These are phyloP conservation scores for Bombus huntii DNA, from an alignment of 1,140 invertebrate species.

Conservation along the genomic window DNA sequence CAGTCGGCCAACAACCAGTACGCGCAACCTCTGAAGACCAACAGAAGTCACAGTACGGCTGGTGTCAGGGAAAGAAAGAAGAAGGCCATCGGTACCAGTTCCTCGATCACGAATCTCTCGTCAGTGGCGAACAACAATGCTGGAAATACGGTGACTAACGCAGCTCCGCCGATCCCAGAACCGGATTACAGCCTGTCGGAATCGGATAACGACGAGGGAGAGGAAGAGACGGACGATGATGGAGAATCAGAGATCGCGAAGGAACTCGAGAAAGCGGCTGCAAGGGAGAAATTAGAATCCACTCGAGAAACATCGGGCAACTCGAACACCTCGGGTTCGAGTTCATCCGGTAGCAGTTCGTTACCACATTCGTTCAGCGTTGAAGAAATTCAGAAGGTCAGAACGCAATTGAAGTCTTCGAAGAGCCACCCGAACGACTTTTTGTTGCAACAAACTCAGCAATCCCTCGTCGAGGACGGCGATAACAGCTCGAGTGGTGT, in stretches of 20 bases:
- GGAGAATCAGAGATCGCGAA: constrained; percentile 82
- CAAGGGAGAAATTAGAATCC: constrained; percentile 78
- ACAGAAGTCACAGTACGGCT: constrained; percentile 84
- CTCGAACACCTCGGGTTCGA: constrained; percentile 82
- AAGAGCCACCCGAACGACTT: constrained; percentile 93
- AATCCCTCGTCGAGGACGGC: constrained; percentile 87
- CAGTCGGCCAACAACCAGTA: constrained; percentile 83
- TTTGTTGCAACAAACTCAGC: constrained; percentile 84
- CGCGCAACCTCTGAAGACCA: constrained; percentile 86
- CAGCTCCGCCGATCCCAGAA: constrained; percentile 91
- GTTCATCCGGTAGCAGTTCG: constrained; percentile 87
- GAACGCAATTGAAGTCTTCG: constrained; percentile 91
- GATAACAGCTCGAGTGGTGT: constrained; percentile 94
- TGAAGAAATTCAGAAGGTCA: constrained; percentile 93
- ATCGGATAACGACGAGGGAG: constrained; percentile 83
- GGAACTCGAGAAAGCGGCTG: constrained; percentile 79
- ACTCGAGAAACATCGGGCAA: constrained; percentile 80
- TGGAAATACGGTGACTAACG: constrained; percentile 59
- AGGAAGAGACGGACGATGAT: constrained; percentile 83
- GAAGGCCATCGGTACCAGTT: constrained; percentile 73
- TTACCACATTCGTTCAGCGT: constrained; percentile 93
- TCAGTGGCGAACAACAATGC: constrained; percentile 57
- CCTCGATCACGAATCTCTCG: constrained; percentile 77
- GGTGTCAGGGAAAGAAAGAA: constrained; percentile 81
- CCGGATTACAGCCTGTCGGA: constrained; percentile 94